These are phyloP conservation scores for Smithornis capensis DNA, from an alignment of 2,113 vertebrate species.

Conservation along the genomic window DNA sequence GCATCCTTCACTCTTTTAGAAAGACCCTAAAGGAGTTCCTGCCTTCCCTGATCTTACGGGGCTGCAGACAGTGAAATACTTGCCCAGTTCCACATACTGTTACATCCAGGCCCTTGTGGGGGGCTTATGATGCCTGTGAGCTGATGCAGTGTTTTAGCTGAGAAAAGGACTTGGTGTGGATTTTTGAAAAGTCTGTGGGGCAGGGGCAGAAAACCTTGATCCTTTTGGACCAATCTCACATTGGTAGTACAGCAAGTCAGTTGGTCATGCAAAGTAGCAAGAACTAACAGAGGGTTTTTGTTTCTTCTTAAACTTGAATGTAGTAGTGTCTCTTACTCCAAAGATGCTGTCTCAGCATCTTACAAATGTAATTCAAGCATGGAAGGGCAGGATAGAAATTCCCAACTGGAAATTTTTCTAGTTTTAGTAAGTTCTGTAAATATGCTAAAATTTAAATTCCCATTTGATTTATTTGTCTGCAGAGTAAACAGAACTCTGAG, in stretches of 20 bases:
- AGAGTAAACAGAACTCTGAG: not conserved
- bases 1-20: not conserved
- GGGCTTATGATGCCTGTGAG: fast-evolving
- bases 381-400: not conserved
- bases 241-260: not conserved
- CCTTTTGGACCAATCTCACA: not conserved
- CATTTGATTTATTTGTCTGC: not conserved
- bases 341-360: not conserved
- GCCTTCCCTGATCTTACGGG: not conserved
- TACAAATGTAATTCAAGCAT: not conserved
- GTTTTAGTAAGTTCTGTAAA: not conserved
- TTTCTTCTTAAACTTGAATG: not conserved
- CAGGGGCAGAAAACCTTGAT: not conserved
- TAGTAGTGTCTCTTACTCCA: not conserved
- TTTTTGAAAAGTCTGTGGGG: not conserved
- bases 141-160: not conserved
- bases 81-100: not conserved
- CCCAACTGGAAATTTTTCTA: not conserved
- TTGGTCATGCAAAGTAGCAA: not conserved
- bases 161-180: not conserved
- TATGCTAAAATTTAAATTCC: not conserved
- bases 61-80: not conserved
- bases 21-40: not conserved
- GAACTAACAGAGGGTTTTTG: not conserved
- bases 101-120: not conserved